Base-by-base conservation (phyloP, 1,140 invertebrate genomes). In the Drosophila biarmipes region DNA sequence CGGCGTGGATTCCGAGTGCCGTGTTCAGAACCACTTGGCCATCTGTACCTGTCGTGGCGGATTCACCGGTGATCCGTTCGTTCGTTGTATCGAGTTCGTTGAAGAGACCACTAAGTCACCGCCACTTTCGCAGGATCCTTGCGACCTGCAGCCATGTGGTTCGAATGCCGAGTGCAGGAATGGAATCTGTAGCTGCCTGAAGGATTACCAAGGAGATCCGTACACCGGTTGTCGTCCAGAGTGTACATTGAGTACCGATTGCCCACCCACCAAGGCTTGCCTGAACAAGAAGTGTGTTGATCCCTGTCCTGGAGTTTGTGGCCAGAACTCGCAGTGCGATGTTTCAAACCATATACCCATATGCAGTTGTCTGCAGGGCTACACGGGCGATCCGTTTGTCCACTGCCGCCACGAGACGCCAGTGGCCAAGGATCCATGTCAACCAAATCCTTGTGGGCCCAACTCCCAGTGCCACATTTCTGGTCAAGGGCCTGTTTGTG, bases 221-320 rank as follows among this genome's bases (percentile, higher is more conserved):
- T 95, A 96, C 69, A 90, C 92, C 55, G 94, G 93, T 17, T 97
- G 97, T 91, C 92, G 96, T 69, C 96, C 96, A 14, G 96, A 97
- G 92, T 98, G 97, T 91, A 95, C 96, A 0, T 94, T 96, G 80
- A 97, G 96, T 90, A 95, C 96, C 2, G 97, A 98, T 63, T 98
- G 97, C 91, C 93, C 96, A 4, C 93, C 95, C 43, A 93, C 94
- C 45, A 96, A 95, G 91, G 94, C 96, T 3, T 97, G 96, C 80
- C 94, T 95, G 54, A 95, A 95, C 74, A 95, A 95, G 71, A 95
- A 95, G 90, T 97, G 96, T 81, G 92, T 95, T 2, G 95, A 97
- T 93, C 96, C 96, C 17, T 97, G 96, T 80, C 93, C 94, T n/a
- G 95, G 95, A 45, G 95, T 95, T 2, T 97, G 96, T 87, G 96